Conservation (phyloP, 2,797 vertebrate genomes). For the Merluccius polli region DNA sequence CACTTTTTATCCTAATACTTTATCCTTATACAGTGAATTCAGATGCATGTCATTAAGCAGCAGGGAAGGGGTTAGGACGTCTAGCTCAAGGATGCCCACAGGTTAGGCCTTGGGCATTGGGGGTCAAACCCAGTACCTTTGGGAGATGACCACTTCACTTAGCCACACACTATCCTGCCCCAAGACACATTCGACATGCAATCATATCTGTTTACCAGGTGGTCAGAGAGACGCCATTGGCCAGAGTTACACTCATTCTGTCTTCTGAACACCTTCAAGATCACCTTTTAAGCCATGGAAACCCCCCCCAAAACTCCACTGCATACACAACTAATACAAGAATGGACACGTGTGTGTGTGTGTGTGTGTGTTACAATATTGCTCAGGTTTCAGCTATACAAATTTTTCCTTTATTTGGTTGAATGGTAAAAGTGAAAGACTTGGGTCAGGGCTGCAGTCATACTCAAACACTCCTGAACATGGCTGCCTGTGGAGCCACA, state of each 20-base stretch:
- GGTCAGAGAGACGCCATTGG: background rate
- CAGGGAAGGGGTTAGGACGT: no score
- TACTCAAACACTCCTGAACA: background rate
- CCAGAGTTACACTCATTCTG: background rate
- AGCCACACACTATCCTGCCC: no score
- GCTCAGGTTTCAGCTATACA: no score
- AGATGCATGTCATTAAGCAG: no score
- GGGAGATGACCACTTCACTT: no score
- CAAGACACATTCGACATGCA: background rate
- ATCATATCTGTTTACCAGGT: background rate
- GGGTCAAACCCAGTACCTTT: no score
- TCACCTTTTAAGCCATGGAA: background rate
- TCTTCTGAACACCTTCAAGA: background rate
- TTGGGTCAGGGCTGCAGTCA: background rate
- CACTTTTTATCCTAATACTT: no score
- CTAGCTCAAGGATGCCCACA: no score
- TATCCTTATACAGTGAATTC: no score
- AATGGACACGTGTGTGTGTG: no score
- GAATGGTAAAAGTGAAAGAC: background rate
- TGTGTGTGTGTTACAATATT: no score
- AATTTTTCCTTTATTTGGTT: background rate
- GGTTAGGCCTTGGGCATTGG: no score
- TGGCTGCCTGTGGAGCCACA: background rate
- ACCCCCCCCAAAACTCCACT: background rate
- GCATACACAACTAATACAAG: background rate